Base-by-base conservation (phyloP, 2,888 invertebrate species). In the Thera obeliscata region DNA sequence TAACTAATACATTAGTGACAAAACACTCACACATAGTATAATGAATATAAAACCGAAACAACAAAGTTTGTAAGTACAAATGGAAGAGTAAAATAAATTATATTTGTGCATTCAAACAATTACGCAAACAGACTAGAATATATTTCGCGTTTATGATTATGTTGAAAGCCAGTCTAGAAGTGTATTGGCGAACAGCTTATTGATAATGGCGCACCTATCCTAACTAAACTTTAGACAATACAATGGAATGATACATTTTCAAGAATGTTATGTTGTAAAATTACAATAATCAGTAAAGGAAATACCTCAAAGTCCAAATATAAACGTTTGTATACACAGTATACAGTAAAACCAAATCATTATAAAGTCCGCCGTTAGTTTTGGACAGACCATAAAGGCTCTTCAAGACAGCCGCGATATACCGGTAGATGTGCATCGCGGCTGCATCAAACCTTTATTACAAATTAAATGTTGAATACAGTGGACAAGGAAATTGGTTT, bases 211-310 rank as follows among this genome's bases (percentile, higher is more conserved):
- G 85, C 85, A 89, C 87, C 91, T 93, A 93, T 87, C 85, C 91
- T 92, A 92, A 88, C 91, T 92, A 92, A 88, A 82, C 86, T 91
- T 91, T 91, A 92, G 88, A 89, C 83, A 87, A 86, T 90, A 91
- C 84, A 91, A 88, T 93, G 93, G 93, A 93, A 93, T 93, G 93
- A 92, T 93, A 92, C 85, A 88, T 91, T 91, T 89, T 88, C 80
- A 89, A 93, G 93, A 93, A 93, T 93, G 93, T 92, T 87, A 83
- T 85, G 87, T 89, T 87, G 79, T 85, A 85, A 61, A 83, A 81
- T 84, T 78, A 80, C 78, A 79, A 82, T 77, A 79, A 80, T 80
- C 81, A 80, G 77, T 79, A 76, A 76, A 81, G 77, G 76, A 78
- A 46, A 73, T 75, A 73, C 73, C 74, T 76, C 65, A 63, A 64